These are phyloP conservation scores for Diarsia brunnea DNA, from an alignment of 2,888 invertebrate species.

Conservation along the genomic window DNA sequence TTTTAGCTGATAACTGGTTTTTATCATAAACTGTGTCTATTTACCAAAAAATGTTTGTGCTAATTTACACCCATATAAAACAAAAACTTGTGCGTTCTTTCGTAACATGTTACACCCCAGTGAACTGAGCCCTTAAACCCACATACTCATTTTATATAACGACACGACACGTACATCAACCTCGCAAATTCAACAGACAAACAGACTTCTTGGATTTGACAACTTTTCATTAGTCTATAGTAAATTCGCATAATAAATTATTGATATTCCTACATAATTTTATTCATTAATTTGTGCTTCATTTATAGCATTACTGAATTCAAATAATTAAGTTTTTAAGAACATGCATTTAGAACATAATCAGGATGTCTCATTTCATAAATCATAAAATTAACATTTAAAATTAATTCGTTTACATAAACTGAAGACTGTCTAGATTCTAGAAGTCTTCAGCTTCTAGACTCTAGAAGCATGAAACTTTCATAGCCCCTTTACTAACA, in stretches of 20 bases:
- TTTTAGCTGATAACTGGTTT: background rate
- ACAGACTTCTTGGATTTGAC: constrained; percentile 53
- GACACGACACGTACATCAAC: constrained; percentile 58
- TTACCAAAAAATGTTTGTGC: background rate
- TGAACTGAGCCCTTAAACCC: constrained; percentile 25
- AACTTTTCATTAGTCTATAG: background rate
- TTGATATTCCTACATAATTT: background rate
- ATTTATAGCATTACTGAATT: background rate
- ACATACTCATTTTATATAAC: constrained; percentile 52
- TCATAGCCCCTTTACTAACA: background rate
- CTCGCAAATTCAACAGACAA: constrained; percentile 61
- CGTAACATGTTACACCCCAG: constrained; percentile 25
- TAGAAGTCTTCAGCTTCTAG: no score
- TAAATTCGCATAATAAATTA: background rate
- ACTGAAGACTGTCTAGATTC: no score
- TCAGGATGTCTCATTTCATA: background rate
- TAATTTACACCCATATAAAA: constrained; percentile 21
- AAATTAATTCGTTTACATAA: no score
- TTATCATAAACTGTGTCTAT: background rate
- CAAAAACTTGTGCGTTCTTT: constrained; percentile 51
- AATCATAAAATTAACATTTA: background rate
- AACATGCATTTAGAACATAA: background rate
- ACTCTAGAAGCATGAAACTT: background rate
- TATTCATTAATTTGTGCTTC: background rate
- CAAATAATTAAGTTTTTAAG: background rate